Base-by-base conservation (phyloP, 2,888 invertebrate genomes). In the Chorisops tibialis region DNA sequence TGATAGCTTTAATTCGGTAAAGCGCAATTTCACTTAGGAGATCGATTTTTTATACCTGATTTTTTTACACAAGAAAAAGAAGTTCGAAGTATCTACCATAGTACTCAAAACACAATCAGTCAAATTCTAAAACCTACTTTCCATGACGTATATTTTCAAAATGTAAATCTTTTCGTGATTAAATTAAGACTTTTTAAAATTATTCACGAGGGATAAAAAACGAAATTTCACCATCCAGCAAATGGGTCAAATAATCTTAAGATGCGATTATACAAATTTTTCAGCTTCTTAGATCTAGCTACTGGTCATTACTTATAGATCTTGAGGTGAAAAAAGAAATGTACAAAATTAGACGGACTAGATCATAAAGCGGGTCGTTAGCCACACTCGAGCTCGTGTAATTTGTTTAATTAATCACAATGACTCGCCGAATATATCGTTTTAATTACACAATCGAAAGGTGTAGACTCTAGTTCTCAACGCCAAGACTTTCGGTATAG, bases 341-440 rank as follows among this genome's bases (percentile, higher is more conserved):
- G 9, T 43, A 43, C 18, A 56, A 43, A 56, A 56, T 56, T 45
- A 45, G 56, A 54, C 21, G 22, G 41, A 56, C 43, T 56, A 56
- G 56, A 18, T 35, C 43, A 43, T 43, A 43, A 43, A 45, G n/a
- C 43, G 56, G 45, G 48, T 48, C 59, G 48, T 59, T 59, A 59
- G 39, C 59, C 48, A 48, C 59, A 59, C 38, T 56, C 45, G 21
- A 16, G 30, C 37, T 37, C 48, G 22, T 21, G 48, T 43, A 59
- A 59, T 59, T 59, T 59, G 48, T 59, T 59, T 59, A 59, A 59
- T 59, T 59, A 59, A 59, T 59, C 48, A 59, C 48, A 48, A 59
- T 59, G 59, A 59, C 59, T 48, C 37, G 35, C 45, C 47, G 30
- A 59, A 59, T 59, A 21, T n/a, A 48, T 18, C 16, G 11, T 48